A percentile compares a stretch with the other conserved stretches of the same genome.
Evolutionary conservation across 2,797 vertebrate species (phyloP).

Genomic region (Rallus crepitans): DNA sequence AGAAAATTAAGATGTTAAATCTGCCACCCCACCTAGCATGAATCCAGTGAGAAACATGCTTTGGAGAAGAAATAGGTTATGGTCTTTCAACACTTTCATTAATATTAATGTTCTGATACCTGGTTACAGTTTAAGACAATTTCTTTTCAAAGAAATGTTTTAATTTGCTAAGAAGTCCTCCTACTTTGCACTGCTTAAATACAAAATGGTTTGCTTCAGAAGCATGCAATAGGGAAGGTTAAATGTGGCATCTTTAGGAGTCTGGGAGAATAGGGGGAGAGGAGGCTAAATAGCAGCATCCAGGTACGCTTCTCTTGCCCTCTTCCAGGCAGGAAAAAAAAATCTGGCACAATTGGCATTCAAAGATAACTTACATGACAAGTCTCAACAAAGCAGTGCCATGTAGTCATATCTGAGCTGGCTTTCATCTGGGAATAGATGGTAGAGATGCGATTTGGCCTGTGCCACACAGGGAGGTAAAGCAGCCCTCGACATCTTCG

Average conservation of each 20-base stretch:
- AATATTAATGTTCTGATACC: neutral
- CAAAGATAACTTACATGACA: neutral
- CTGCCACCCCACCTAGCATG: neutral
- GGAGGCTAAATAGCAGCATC: neutral
- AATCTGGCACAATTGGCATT: neutral
- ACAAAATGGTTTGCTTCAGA: neutral
- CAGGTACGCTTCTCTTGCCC: neutral
- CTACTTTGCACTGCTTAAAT: neutral
- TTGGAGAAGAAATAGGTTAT: neutral
- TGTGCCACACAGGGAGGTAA: rapidly evolving
- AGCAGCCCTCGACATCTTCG: neutral
- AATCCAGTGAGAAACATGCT: neutral
- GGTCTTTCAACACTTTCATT: neutral
- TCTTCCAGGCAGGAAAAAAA: neutral
- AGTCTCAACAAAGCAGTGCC: neutral
- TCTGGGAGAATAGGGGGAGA: neutral
- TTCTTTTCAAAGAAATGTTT: neutral
- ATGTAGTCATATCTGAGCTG: neutral
- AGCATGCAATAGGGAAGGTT: neutral
- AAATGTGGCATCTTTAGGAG: neutral
- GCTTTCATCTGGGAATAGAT: neutral
- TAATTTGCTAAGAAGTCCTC: neutral
- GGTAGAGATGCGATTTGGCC: rapidly evolving
- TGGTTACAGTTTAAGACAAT: neutral
- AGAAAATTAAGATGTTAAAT: neutral